These are phyloP conservation scores for Buathra laborator DNA, from an alignment of 2,888 invertebrate genomes.

Conservation along the genomic window DNA sequence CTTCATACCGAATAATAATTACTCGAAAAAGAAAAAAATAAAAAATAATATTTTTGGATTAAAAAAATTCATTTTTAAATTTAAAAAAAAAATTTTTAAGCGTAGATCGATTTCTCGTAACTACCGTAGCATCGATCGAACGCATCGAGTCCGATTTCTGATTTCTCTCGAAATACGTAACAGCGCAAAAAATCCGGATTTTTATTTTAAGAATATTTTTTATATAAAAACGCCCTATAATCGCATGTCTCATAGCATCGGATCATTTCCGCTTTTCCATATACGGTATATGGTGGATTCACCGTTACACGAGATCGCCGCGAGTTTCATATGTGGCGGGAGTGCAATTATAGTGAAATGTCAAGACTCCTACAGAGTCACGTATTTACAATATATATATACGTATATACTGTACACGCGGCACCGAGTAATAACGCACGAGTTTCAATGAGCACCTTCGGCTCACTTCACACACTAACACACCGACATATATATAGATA, in stretches of 20 bases:
- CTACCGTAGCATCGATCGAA: too few species aligned
- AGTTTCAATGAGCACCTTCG: constrained; percentile 46
- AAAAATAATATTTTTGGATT: too few species aligned
- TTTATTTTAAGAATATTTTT: not conserved
- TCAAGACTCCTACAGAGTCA: constrained; percentile 23
- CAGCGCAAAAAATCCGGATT: not conserved
- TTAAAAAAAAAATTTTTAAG: too few species aligned
- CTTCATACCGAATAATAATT: too few species aligned
- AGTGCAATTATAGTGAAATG: not conserved
- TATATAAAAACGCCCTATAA: too few species aligned
- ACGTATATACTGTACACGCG: not conserved
- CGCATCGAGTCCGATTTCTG: too few species aligned
- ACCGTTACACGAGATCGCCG: not conserved
- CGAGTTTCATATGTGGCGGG: not conserved
- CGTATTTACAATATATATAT: constrained; percentile 7
- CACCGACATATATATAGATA: not conserved
- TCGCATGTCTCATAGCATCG: not conserved
- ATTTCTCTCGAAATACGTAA: not conserved
- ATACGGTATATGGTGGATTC: not conserved
- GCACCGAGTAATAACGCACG: constrained; percentile 52
- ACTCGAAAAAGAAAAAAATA: too few species aligned
- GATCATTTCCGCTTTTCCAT: not conserved
- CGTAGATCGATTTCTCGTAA: too few species aligned
- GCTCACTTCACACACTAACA: constrained; percentile 1
- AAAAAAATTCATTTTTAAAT: too few species aligned